A percentile compares a stretch with the other conserved stretches of the same genome.
Evolutionary conservation across 2,113 vertebrate species (phyloP).

Genomic region (Zosterops hypoxanthus): DNA sequence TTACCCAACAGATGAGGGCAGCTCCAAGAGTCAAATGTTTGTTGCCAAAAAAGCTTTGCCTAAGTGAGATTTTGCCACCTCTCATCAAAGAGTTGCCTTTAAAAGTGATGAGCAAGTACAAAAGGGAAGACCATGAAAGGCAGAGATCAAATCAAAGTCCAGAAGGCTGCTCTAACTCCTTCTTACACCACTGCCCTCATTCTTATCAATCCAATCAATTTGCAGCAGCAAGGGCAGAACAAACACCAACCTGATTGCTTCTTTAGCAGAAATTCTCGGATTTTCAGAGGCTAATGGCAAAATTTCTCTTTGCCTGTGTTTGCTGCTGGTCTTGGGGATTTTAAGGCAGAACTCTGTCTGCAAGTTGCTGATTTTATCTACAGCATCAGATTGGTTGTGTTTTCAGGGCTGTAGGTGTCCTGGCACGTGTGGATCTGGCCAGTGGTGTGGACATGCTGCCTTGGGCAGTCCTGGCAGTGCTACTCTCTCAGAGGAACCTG

Average conservation of each 20-base stretch:
- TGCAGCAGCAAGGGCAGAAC: background rate
- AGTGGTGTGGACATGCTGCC: accelerated
- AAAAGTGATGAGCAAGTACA: background rate
- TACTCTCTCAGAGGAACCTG: background rate
- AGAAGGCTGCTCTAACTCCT: background rate
- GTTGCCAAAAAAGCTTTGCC: background rate
- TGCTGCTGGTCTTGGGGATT: background rate
- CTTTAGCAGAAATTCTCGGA: background rate
- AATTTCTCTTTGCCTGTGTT: background rate
- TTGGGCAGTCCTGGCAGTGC: background rate
- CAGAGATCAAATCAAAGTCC: slow-evolving; percentile 8
- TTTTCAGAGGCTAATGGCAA: background rate
- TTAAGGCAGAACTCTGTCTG: accelerated
- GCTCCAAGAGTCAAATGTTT: background rate
- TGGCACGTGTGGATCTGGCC: accelerated
- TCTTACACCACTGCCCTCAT: background rate
- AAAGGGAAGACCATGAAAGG: background rate
- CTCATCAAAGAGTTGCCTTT: background rate
- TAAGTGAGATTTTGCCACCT: background rate
- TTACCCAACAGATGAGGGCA: slow-evolving; percentile 22
- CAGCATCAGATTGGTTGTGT: background rate
- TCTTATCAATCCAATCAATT: background rate
- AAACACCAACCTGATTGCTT: background rate
- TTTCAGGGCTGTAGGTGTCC: background rate
- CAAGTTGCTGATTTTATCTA: background rate